A percentile compares a stretch with the other conserved stretches of the same genome.
Evolutionary conservation across 2,113 vertebrate species (phyloP).

Genomic region (Misgurnus anguillicaudatus): DNA sequence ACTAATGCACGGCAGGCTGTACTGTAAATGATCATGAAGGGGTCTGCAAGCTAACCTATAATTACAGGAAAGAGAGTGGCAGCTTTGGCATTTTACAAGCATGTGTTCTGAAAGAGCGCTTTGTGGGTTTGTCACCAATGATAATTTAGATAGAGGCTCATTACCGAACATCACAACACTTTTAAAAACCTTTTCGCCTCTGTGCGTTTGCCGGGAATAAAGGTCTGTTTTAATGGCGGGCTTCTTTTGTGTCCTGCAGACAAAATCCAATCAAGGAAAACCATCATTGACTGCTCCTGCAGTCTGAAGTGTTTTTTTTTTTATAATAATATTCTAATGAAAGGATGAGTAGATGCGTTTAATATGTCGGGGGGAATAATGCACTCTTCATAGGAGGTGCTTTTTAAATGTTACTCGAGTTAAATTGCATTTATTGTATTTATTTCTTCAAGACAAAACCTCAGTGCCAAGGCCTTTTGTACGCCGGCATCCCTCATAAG

Average conservation of each 20-base stretch:
- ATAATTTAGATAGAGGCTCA: slow-evolving; percentile 99
- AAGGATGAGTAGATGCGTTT: slow-evolving; percentile 92
- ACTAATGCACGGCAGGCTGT: slow-evolving; percentile 97
- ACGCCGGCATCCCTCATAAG: slow-evolving; percentile 66
- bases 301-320: slow-evolving; percentile 81
- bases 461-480: slow-evolving; percentile 63
- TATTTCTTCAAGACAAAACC: slow-evolving; percentile 69
- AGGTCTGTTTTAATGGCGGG: slow-evolving; percentile 98
- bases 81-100: slow-evolving; percentile 99
- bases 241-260: slow-evolving; percentile 97
- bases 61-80: slow-evolving; percentile 99
- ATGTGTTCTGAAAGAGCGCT: slow-evolving; percentile 98
- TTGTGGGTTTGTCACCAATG: slow-evolving; percentile 99
- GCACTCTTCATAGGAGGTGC: slow-evolving; percentile 82
- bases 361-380: slow-evolving; percentile 82
- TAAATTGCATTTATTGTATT: slow-evolving; percentile 85
- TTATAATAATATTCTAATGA: slow-evolving; percentile 79
- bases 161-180: slow-evolving; percentile 99
- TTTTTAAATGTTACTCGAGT: slow-evolving; percentile 81
- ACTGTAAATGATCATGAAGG: slow-evolving; percentile 99
- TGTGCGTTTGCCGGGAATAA: slow-evolving; percentile 82
- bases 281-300: slow-evolving; percentile 93
- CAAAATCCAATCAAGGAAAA: slow-evolving; percentile 96
- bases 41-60: slow-evolving; percentile 99
- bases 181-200: slow-evolving; percentile 92